Base-by-base conservation (phyloP, 2,797 vertebrate species). In the Peromyscus aztecus region DNA sequence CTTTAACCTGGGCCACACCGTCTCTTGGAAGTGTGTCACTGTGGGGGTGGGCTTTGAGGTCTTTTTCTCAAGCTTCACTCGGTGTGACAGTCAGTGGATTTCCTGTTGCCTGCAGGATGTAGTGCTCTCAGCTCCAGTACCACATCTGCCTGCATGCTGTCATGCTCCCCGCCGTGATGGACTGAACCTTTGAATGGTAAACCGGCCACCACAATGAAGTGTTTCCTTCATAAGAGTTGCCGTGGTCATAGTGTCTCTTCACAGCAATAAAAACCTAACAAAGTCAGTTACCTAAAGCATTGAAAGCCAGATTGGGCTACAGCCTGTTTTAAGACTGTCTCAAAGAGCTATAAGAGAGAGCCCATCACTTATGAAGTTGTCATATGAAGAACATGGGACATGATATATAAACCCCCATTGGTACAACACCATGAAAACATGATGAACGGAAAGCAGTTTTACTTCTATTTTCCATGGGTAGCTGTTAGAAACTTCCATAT, bases 371-470 rank as follows among this genome's bases (percentile, higher is more conserved):
- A 65, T 0, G 75, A 89, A 34, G 23, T 46, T 75, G 49, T 80
- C 2, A 1, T 55, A 19, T 13, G 3, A 40, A 83, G 34, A 94
- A 63, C 11, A 4, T 59, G 49, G 19, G 43, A 83, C 92, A 67
- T 31, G 40, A 71, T n/a, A 7, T n/a, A 52, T 46, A 73, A 93
- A 89, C 14, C 5, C 19, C 73, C 40, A 52, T 37, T 37, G 63
- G 43, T 69, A 91, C 11, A 80, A 37, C 29, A 88, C 19, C 89
- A 82, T n/a, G 34, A 29, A 27, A 73, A 95, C 46, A 17, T 16
- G 2, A 29, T 27, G 1, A 52, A 55, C 0, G 67, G 89, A 78
- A 11, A 90, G 12, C 6, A 71, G 7, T 78, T 85, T 67, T 63
- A 23, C 63, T 24, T 89, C 11, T 37, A 37, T 59, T 90, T 91